A percentile compares a stretch with the other conserved stretches of the same genome.
Evolutionary conservation across 2,113 vertebrate species (phyloP).

Genomic region (Hylia prasina): DNA sequence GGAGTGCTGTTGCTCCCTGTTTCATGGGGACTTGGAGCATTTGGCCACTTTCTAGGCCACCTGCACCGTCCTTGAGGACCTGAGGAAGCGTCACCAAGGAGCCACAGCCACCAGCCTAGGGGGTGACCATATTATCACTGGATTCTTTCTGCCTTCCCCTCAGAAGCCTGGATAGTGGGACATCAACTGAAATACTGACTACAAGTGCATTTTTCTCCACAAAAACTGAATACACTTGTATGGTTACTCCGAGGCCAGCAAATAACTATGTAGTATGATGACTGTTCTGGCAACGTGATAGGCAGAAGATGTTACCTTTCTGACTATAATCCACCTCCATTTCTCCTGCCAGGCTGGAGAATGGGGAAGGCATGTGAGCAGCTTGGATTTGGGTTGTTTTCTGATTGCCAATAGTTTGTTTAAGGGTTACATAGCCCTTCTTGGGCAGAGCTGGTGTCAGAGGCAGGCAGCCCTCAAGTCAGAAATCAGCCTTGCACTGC

Average conservation of each 20-base stretch:
- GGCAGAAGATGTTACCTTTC: not conserved
- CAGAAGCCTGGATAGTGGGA: not conserved
- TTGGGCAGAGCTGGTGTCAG: not conserved
- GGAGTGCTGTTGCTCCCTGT: fast-evolving
- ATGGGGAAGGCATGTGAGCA: not conserved
- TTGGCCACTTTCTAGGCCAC: not conserved
- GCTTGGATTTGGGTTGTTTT: not conserved
- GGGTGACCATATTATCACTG: not conserved
- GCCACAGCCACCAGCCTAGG: not conserved
- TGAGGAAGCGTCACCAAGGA: not conserved
- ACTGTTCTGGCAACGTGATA: not conserved
- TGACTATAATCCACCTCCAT: not conserved
- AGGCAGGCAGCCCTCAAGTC: not conserved
- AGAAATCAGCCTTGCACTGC: not conserved
- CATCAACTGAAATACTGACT: not conserved
- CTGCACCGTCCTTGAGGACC: not conserved
- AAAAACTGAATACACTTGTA: not conserved
- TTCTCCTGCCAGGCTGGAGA: not conserved
- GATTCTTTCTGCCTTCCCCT: not conserved
- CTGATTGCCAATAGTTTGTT: not conserved
- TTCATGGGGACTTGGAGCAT: not conserved
- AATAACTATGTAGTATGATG: not conserved
- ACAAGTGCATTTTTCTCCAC: not conserved
- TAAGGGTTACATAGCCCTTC: not conserved
- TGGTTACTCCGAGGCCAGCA: not conserved